phyloP scores from a whole-genome alignment of 2,797 vertebrate species.

The Sorex maritimensis region DNA sequence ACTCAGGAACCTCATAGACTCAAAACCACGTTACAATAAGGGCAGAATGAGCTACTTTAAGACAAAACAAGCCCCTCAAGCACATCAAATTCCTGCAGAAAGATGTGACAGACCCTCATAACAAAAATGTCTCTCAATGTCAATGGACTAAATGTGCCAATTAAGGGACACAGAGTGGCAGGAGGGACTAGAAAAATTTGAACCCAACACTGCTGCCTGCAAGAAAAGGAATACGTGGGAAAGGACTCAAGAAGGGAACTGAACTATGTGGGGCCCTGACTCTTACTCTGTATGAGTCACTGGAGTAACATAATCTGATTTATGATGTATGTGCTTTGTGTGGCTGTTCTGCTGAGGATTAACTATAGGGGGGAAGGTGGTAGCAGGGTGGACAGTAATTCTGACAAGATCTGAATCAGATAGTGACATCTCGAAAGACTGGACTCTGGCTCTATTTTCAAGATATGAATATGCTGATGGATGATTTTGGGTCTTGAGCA shows the following conservation, averaged over 20 bases:
- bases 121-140: too few relatives aligned
- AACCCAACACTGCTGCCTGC: too few relatives aligned
- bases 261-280: too few relatives aligned
- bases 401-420: neutral
- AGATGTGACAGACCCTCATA: too few relatives aligned
- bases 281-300: neutral
- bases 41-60: too few relatives aligned
- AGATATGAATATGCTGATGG: neutral
- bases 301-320: neutral
- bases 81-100: too few relatives aligned
- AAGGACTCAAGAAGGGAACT: neutral
- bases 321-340: neutral
- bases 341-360: neutral
- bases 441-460: neutral
- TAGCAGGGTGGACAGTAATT: neutral
- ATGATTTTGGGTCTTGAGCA: neutral
- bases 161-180: neutral
- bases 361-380: neutral
- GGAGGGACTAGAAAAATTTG: too few relatives aligned
- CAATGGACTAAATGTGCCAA: too few relatives aligned
- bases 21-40: too few relatives aligned
- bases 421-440: neutral
- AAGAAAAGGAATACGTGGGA: neutral
- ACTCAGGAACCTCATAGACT: too few relatives aligned
- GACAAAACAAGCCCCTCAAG: too few relatives aligned